Conservation (phyloP, 1,140 invertebrate genomes). For the Monomorium pharaonis region DNA sequence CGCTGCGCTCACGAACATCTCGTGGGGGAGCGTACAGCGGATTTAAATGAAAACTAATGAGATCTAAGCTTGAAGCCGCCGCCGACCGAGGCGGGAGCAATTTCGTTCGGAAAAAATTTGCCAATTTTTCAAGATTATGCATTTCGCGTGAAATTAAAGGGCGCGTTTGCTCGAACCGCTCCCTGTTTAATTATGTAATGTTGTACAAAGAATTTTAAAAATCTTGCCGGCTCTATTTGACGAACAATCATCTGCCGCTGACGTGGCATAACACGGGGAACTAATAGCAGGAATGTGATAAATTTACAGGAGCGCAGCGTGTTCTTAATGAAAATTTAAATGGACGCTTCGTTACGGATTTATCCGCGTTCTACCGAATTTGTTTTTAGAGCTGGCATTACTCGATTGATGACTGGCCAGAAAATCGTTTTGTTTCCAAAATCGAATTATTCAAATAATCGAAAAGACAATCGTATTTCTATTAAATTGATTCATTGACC, state of each 20-base stretch:
- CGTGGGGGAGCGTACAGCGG: neutral
- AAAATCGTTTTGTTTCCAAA: slow-evolving; percentile 15
- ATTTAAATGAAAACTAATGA: slow-evolving; percentile 15
- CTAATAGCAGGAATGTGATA: slow-evolving; percentile 1
- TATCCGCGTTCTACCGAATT: neutral
- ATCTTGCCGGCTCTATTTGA: neutral
- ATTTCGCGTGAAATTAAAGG: neutral
- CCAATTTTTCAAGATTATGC: neutral
- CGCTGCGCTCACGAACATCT: neutral
- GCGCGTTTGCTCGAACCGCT: neutral
- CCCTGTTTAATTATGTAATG: neutral
- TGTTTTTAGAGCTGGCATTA: neutral
- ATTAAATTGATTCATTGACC: slow-evolving; percentile 53
- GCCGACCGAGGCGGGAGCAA: neutral
- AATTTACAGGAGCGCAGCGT: neutral
- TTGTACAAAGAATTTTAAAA: neutral
- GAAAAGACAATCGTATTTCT: slow-evolving; percentile 50
- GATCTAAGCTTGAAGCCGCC: neutral
- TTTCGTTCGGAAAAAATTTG: neutral
- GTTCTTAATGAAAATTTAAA: slow-evolving; percentile 34
- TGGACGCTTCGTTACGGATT: slow-evolving; percentile 1
- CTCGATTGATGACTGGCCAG: neutral
- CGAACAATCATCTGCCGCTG: neutral
- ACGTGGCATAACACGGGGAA: neutral
- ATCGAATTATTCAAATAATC: slow-evolving; percentile 54